Percentiles rank a stretch among this genome's conserved stretches.
Evolutionary conservation across 1,140 invertebrate genomes (phyloP).

Genomic region (Pseudachorutes palmiensis): DNA sequence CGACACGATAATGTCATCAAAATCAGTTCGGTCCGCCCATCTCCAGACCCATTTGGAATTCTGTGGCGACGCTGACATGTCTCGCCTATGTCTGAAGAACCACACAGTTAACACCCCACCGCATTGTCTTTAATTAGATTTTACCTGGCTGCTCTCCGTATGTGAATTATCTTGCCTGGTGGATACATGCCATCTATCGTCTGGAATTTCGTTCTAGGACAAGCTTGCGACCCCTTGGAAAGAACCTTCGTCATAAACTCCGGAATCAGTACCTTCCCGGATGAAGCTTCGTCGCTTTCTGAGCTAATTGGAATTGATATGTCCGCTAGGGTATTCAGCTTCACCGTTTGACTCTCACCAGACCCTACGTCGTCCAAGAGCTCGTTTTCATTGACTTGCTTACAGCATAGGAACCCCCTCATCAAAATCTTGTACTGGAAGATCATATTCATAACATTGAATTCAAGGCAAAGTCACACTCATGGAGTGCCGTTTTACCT

Average conservation of each 20-base stretch:
- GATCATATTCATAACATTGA: not conserved
- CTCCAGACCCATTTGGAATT: slow-evolving; percentile 18
- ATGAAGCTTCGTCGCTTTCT: not conserved
- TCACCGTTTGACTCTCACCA: too few species aligned
- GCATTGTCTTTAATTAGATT: not conserved
- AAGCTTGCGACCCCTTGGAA: not conserved
- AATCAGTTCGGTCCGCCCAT: slow-evolving; percentile 37
- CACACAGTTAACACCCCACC: not conserved
- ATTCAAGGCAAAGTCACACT: not conserved
- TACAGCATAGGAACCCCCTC: slow-evolving; percentile 56
- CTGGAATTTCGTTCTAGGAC: not conserved
- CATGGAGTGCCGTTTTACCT: slow-evolving; percentile 10
- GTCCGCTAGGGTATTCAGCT: too few species aligned
- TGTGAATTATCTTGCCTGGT: slow-evolving; percentile 63
- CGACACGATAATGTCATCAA: slow-evolving; percentile 43
- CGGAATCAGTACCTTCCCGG: not conserved
- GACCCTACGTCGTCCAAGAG: too few species aligned
- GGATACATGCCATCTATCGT: slow-evolving; percentile 53
- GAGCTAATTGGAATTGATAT: not conserved
- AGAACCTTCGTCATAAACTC: not conserved
- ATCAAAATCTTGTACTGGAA: slow-evolving; percentile 63
- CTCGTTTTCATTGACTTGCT: too few species aligned
- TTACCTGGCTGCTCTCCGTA: slow-evolving; percentile 40
- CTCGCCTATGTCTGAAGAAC: slow-evolving; percentile 16
- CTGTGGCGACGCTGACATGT: not conserved